Conservation (phyloP, 2,888 invertebrate genomes). For the Chesias legatella region DNA sequence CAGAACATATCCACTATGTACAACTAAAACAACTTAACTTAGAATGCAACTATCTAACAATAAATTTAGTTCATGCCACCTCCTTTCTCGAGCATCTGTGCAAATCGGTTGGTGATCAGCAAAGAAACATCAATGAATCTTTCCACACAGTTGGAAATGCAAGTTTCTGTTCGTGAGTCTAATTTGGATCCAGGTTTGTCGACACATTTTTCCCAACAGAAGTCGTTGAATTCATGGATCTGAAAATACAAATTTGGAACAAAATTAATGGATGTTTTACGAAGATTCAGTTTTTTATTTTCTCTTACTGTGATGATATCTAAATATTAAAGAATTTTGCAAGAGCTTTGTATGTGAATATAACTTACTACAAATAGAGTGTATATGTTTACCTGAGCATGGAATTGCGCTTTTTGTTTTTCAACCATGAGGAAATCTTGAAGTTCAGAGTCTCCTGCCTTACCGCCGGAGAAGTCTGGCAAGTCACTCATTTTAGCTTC, state of each 20-base stretch:
- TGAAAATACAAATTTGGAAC: slow-evolving; percentile 55
- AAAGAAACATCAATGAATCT: slow-evolving; percentile 96
- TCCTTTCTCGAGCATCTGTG: slow-evolving; percentile 90
- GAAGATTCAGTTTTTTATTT: too few species aligned
- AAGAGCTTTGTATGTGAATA: too few species aligned
- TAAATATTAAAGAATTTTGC: too few species aligned
- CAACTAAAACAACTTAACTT: too few species aligned
- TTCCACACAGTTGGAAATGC: slow-evolving; percentile 95
- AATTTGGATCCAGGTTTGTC: slow-evolving; percentile 93
- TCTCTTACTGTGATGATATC: too few species aligned
- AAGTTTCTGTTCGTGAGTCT: slow-evolving; percentile 93
- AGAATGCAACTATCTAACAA: too few species aligned
- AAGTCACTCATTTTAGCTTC: slow-evolving; percentile 55
- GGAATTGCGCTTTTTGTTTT: slow-evolving; percentile 93
- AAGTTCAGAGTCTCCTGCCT: slow-evolving; percentile 85
- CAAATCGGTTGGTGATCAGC: slow-evolving; percentile 92
- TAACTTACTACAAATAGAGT: too few species aligned
- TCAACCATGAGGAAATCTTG: slow-evolving; percentile 91
- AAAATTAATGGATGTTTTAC: slow-evolving; percentile 8
- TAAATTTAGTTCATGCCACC: slow-evolving; percentile 72
- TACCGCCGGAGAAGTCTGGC: slow-evolving; percentile 60
- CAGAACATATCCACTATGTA: too few species aligned
- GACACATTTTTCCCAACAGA: slow-evolving; percentile 98
- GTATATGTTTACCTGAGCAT: slow-evolving; percentile 89
- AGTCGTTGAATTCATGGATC: slow-evolving; percentile 96